A percentile compares a stretch with the other conserved stretches of the same genome.
Evolutionary conservation across 2,113 vertebrate species (phyloP).

Genomic region (Pelvicachromis taeniatus): DNA sequence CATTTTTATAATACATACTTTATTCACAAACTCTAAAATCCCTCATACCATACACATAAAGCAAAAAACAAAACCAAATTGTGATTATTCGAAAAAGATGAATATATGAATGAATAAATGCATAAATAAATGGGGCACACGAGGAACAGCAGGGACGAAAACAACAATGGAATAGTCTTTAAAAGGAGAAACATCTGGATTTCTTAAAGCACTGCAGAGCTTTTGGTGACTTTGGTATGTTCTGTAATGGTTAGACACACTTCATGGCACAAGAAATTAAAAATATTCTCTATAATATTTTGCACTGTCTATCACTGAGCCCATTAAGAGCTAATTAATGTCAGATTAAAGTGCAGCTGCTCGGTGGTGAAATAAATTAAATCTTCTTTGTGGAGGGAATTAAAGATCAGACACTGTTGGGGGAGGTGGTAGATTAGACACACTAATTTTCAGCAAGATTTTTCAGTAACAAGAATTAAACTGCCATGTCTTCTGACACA

Average conservation of each 20-base stretch:
- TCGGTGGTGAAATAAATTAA: neutral
- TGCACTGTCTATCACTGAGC: neutral
- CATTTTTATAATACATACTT: neutral
- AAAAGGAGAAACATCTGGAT: neutral
- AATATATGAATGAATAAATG: neutral
- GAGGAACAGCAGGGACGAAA: neutral
- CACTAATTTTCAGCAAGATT: neutral
- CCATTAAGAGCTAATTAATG: conserved; percentile 16
- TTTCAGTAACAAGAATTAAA: neutral
- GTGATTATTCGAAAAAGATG: neutral
- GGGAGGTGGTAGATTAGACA: neutral
- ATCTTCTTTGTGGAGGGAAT: neutral
- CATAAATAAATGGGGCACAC: neutral
- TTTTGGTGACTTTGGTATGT: neutral
- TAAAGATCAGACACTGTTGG: neutral
- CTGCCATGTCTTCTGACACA: neutral
- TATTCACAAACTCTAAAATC: neutral
- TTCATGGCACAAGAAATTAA: neutral
- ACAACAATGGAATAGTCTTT: neutral
- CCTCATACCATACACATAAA: neutral
- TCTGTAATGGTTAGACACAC: neutral
- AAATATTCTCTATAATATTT: neutral
- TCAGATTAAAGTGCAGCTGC: conserved; percentile 10
- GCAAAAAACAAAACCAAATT: neutral
- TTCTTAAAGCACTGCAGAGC: neutral